These are phyloP conservation scores for Lepidurus couesii DNA, from an alignment of 1,140 invertebrate genomes.

Conservation along the genomic window DNA sequence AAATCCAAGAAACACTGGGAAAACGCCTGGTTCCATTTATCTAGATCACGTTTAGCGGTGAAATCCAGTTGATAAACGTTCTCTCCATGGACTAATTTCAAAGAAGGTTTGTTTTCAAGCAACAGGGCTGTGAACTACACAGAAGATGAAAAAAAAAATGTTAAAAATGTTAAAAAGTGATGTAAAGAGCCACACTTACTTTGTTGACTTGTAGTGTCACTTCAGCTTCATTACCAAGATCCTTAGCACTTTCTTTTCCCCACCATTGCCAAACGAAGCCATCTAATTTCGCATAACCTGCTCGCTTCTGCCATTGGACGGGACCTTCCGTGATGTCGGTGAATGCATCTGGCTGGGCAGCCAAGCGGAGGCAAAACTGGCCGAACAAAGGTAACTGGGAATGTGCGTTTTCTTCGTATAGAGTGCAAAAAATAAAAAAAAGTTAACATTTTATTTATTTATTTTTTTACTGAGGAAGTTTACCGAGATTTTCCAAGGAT, in stretches of 20 bases:
- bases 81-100: slow-evolving; percentile 26
- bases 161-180: neutral
- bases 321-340: slow-evolving; percentile 52
- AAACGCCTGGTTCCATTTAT: slow-evolving; percentile 49
- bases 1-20: slow-evolving; percentile 50
- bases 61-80: slow-evolving; percentile 27
- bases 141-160: neutral
- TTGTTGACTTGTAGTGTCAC: neutral
- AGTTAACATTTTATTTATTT: neutral
- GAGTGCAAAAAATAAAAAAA: slow-evolving; percentile 5
- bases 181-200: neutral
- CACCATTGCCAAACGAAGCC: slow-evolving; percentile 39
- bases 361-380: slow-evolving; percentile 65
- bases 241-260: slow-evolving; percentile 47
- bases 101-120: slow-evolving; percentile 24
- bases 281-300: slow-evolving; percentile 34
- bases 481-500: slow-evolving; percentile 37
- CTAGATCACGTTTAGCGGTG: slow-evolving; percentile 41
- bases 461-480: neutral
- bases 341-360: slow-evolving; percentile 59
- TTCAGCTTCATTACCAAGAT: slow-evolving; percentile 43
- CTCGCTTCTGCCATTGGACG: slow-evolving; percentile 48
- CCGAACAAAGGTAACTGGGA: slow-evolving; percentile 62
- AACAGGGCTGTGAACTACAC: slow-evolving; percentile 33
- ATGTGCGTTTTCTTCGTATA: slow-evolving; percentile 49